Percentiles rank a stretch among this genome's conserved stretches.
phyloP scores from a whole-genome alignment of 2,797 vertebrate genomes.

The Helarctos malayanus region DNA sequence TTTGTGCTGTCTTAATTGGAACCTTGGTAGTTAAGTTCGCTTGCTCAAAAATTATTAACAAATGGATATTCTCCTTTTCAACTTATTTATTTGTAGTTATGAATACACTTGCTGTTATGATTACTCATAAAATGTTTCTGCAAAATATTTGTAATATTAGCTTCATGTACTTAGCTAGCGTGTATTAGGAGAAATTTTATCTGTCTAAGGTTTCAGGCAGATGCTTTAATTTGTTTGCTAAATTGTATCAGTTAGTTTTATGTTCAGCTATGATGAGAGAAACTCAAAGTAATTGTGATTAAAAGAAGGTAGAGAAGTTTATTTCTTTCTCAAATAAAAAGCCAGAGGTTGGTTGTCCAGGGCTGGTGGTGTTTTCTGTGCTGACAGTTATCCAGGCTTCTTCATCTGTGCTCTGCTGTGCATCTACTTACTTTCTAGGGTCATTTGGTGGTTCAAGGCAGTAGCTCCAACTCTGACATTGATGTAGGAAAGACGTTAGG shows the following conservation, averaged over 20 bases:
- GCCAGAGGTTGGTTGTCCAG: not conserved
- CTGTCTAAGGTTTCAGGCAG: not conserved
- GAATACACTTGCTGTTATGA: not conserved
- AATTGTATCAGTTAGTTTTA: not conserved
- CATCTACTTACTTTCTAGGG: not conserved
- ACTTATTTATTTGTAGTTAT: not conserved
- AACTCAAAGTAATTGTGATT: not conserved
- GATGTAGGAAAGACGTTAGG: not conserved
- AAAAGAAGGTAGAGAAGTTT: not conserved
- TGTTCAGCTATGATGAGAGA: not conserved
- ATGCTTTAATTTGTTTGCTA: not conserved
- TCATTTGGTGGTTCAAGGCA: not conserved
- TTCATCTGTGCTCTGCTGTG: not conserved
- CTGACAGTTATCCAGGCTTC: not conserved
- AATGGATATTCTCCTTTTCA: not conserved
- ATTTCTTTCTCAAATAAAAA: not conserved
- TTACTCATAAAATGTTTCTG: not conserved
- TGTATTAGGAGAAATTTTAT: not conserved
- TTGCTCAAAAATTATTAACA: slow-evolving; percentile 30
- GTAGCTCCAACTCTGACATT: not conserved
- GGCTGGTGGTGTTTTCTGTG: not conserved
- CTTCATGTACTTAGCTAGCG: not conserved
- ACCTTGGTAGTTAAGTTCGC: not conserved
- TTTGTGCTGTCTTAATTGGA: not conserved
- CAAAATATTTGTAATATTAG: not conserved